These are phyloP conservation scores for Ectemnius cavifrons DNA, from an alignment of 2,888 invertebrate genomes.

Conservation along the genomic window DNA sequence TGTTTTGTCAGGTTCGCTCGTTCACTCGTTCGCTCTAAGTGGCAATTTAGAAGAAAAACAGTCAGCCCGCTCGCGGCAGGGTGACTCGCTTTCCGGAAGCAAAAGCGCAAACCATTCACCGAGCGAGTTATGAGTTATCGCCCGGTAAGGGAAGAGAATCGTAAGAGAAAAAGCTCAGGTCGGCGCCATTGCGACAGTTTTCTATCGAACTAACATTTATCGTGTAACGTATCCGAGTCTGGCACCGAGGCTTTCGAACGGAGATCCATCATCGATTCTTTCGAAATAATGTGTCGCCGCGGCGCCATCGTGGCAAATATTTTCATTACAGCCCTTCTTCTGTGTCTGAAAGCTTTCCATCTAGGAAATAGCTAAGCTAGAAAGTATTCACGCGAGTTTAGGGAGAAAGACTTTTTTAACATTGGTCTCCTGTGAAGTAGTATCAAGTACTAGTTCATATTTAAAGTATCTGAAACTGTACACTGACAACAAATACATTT, in stretches of 20 bases:
- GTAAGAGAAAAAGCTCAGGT: neutral
- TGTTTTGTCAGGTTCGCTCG: neutral
- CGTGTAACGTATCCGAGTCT: slow-evolving; percentile 54
- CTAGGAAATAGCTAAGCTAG: too few relatives aligned
- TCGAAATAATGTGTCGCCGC: neutral
- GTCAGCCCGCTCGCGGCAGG: neutral
- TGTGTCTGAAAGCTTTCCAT: too few relatives aligned
- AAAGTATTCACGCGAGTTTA: too few relatives aligned
- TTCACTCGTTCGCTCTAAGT: neutral
- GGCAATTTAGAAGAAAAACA: slow-evolving; percentile 6
- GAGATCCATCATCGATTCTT: slow-evolving; percentile 41
- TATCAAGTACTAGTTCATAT: too few relatives aligned
- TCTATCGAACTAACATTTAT: slow-evolving; percentile 68
- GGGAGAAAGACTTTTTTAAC: too few relatives aligned
- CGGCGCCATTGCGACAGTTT: slow-evolving; percentile 57
- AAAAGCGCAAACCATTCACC: too few relatives aligned
- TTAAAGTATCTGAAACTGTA: too few relatives aligned
- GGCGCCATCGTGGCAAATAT: too few relatives aligned
- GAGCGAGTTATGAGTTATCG: neutral
- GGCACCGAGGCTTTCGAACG: slow-evolving; percentile 59
- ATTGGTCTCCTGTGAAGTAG: too few relatives aligned
- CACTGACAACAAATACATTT: too few relatives aligned
- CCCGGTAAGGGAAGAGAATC: neutral
- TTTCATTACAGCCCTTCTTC: too few relatives aligned
- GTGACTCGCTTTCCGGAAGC: too few relatives aligned